Evolutionary conservation across 2,797 vertebrate species (phyloP).

Genomic region (Tauraco hartlaubi): DNA sequence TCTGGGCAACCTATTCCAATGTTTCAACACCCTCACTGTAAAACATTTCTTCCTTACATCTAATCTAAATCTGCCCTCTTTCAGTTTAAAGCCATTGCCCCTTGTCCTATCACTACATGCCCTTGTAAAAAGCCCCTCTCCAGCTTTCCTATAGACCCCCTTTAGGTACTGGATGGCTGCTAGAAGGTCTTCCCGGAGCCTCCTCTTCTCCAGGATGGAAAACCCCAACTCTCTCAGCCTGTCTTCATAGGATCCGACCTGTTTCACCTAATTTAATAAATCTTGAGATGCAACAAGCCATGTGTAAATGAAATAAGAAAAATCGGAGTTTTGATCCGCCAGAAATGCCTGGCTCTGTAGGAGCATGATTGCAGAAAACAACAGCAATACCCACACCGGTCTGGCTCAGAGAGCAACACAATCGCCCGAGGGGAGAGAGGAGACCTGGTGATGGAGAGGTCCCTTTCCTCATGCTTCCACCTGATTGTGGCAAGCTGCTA

Average conservation of each 20-base stretch:
- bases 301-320: neutral
- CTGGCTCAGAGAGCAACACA: neutral
- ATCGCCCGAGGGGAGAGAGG: accelerated
- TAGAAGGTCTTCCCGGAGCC: no score
- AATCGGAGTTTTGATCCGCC: neutral
- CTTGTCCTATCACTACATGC: no score
- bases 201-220: no score
- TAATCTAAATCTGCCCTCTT: no score
- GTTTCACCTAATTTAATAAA: neutral
- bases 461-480: neutral
- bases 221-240: neutral
- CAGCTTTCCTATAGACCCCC: no score
- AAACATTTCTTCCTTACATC: no score
- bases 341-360: neutral
- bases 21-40: no score
- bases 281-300: neutral
- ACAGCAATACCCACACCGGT: neutral
- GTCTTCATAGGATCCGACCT: no score
- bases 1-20: no score
- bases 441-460: neutral
- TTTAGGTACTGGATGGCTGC: no score
- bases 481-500: neutral
- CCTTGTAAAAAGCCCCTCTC: no score
- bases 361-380: neutral
- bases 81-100: no score